Evolutionary conservation across 1,140 invertebrate species (phyloP), one percentile per base, ranked within the genome.

Genomic region (Trichonephila inaurata): DNA sequence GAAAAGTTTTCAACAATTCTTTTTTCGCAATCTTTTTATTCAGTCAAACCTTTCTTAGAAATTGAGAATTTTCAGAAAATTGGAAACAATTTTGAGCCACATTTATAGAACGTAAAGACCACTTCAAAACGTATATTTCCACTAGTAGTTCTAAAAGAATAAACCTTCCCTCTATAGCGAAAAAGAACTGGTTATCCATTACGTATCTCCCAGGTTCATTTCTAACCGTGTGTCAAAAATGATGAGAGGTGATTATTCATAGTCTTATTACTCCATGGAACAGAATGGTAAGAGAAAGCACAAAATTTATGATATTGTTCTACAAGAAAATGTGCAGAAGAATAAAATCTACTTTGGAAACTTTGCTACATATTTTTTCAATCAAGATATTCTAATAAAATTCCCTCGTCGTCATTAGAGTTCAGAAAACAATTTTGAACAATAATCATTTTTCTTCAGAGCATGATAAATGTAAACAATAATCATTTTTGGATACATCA

Each of bases 341-440:
- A 24, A 18, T 40, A 85, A 40, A 40, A 85, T 85, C 21, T 58
- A n/a, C 40, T 7, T 12, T 51, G 82, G 7, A 85, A 85, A 19
- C 58, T 85, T 51, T 24, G 40, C 14, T 40, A 3, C 82, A 19
- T 7, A 10, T 24, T 85, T 12, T 51, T 60, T 85, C 82, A n/a
- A 85, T 85, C 82, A 85, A 24, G 21, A 51, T 28, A 85, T 51
- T 18, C 82, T 85, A 51, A 85, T 85, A 85, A 85, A 85, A 85
- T 19, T n/a, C 0, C 6, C 16, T 64, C 16, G 0, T 16, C 18
- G 0, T 6, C 21, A 16, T 64, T 21, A 64, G 14, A 21, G 16
- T 64, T 64, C 18, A 51, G 51, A 51, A 51, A 51, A 51, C 51
- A 51, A 40, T 10, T 51, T 51, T 51, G 5, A 51, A 51, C 10